Base-by-base conservation (phyloP, 2,113 vertebrate species). In the Oreochromis niloticus region DNA sequence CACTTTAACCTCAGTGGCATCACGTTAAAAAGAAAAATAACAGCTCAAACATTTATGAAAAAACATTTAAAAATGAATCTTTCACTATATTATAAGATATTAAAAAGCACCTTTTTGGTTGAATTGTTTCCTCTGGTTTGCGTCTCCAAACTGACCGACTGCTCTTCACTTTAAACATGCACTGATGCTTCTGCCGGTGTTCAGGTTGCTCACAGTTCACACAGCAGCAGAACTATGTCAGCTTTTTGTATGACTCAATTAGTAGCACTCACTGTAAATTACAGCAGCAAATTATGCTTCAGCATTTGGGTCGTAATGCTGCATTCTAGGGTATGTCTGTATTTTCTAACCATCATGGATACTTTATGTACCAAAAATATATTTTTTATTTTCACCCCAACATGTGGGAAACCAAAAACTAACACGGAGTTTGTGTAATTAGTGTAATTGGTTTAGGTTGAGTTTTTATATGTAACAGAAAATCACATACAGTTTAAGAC, bases 11-110 rank as follows among this genome's bases (percentile, higher is more conserved):
- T 66, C 17, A 66, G 34, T 39, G 4, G 19, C 19, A 66, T 39
- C 32, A n/a, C 17, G 0, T n/a, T 66, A 3, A 39, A 63, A 63
- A 34, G 2, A 66, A 7, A n/a, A n/a, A 0, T 4, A 13, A 66
- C 0, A n/a, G 17, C 17, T 39, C 9, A 63, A 19, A 63, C 17
- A 34, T 63, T 19, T 34, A 63, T 34, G 16, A 34, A 63, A 10
- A 34, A 34, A 17, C 57, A 61, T 19, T 10, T 32, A 34, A 61
- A 61, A 34, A 61, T 34, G 4, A 34, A 34, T 16, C 0, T 61
- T 14, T 61, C 9, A 16, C 57, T 32, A 10, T 17, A 61, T 34
- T 10, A 17, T 34, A 61, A 34, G 59, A 7, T 19, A 4, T 36
- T 36, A 63, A 63, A 66, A 6, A 39, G 34, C 61, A 66, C 61